Conservation (phyloP, 2,113 vertebrate genomes). For the Lichenostomus cassidix region DNA sequence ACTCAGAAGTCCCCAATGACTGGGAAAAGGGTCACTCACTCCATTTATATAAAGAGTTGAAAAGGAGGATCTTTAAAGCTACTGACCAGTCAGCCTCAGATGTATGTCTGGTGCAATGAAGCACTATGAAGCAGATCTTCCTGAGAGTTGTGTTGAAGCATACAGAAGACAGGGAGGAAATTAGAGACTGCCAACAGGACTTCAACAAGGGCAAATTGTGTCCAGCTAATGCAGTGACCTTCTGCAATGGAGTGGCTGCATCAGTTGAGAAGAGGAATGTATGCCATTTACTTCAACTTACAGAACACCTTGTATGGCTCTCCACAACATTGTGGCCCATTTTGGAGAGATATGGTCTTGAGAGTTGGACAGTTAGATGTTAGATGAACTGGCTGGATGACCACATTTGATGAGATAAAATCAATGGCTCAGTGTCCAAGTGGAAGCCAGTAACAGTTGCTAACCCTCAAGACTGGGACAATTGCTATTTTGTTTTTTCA, state of each 20-base stretch:
- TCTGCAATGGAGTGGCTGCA: neutral
- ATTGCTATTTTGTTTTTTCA: neutral
- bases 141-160: neutral
- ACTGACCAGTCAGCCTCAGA: neutral
- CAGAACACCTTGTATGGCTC: neutral
- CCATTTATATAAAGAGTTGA: neutral
- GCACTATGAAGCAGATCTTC: neutral
- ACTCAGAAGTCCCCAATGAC: neutral
- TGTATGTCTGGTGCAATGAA: neutral
- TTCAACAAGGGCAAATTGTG: neutral
- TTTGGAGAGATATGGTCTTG: neutral
- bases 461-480: neutral
- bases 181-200: neutral
- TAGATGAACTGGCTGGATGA: neutral
- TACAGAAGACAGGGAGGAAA: neutral
- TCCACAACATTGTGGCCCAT: neutral
- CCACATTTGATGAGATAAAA: accelerated
- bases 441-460: neutral
- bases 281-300: neutral
- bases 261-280: accelerated
- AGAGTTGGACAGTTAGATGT: too few relatives aligned
- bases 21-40: neutral
- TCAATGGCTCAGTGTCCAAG: neutral
- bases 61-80: neutral
- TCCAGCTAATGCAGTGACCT: neutral